These are phyloP conservation scores for Microcebus lehilahytsara DNA, from an alignment of 2,113 vertebrate genomes.

Conservation along the genomic window DNA sequence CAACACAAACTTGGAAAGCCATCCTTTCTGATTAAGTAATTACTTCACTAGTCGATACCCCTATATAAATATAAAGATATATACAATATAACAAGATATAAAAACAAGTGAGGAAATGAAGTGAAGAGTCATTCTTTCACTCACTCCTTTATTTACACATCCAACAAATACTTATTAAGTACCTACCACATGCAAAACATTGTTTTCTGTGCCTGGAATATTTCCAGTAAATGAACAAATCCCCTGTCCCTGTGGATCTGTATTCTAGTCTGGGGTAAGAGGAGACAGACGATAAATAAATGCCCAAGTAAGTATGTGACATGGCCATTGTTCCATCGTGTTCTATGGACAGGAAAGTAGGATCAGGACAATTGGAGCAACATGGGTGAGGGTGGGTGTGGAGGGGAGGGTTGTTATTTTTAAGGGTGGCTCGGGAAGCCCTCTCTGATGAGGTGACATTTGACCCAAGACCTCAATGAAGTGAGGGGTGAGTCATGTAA, in stretches of 20 bases:
- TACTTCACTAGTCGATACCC: neutral
- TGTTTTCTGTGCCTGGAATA: neutral
- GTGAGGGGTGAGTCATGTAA: neutral
- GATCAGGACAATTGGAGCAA: neutral
- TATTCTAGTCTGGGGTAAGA: neutral
- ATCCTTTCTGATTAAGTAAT: neutral
- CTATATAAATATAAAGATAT: neutral
- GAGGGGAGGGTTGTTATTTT: neutral
- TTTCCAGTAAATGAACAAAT: neutral
- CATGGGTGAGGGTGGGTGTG: neutral
- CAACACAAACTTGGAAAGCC: neutral
- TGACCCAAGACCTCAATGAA: neutral
- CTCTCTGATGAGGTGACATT: neutral
- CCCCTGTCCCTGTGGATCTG: neutral
- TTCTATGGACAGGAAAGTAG: neutral
- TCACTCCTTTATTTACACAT: neutral
- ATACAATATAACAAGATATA: neutral
- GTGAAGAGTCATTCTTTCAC: neutral
- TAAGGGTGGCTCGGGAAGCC: neutral
- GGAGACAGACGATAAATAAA: neutral
- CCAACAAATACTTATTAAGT: neutral
- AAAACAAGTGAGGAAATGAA: neutral
- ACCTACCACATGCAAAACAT: neutral
- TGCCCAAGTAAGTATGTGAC: neutral
- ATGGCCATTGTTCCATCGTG: neutral